These are phyloP conservation scores for Spatula versicolor DNA, from an alignment of 2,797 vertebrate species.

Conservation along the genomic window DNA sequence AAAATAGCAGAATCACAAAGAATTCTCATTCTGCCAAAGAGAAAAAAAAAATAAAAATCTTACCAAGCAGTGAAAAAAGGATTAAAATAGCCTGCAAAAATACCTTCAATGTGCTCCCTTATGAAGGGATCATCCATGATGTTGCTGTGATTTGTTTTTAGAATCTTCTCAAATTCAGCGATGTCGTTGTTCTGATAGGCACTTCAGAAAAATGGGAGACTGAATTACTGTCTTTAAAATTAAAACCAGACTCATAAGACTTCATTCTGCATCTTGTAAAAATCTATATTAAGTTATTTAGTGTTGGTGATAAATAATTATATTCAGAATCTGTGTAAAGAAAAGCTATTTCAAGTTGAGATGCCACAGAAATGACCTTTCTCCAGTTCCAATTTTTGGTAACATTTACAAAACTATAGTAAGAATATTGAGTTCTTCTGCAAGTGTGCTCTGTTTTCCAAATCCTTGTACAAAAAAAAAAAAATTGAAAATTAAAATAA, in stretches of 20 bases:
- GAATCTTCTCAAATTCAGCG: constrained; percentile 99
- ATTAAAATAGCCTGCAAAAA: background rate
- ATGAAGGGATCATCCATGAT: constrained; percentile 99
- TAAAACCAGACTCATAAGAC: background rate
- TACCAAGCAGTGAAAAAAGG: background rate
- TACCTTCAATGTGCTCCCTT: constrained; percentile 99
- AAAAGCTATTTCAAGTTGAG: background rate
- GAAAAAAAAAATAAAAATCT: background rate
- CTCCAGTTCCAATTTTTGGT: background rate
- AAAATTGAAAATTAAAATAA: background rate
- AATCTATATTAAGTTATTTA: background rate
- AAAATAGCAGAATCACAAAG: background rate
- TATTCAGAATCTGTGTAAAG: background rate
- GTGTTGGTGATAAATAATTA: background rate
- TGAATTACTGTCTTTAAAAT: constrained; percentile 27
- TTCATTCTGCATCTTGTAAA: background rate
- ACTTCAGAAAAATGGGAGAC: constrained; percentile 76
- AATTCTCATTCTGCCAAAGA: background rate
- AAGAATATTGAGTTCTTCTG: background rate
- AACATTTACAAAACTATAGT: background rate
- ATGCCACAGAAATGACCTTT: background rate
- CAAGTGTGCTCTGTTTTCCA: background rate
- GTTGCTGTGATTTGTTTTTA: constrained; percentile 99
- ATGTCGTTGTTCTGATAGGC: constrained; percentile 99
- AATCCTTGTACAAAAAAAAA: background rate